A percentile compares a stretch with the other conserved stretches of the same genome.
Conservation (phyloP, 1,140 invertebrate genomes). For the Conus betulinus region DNA sequence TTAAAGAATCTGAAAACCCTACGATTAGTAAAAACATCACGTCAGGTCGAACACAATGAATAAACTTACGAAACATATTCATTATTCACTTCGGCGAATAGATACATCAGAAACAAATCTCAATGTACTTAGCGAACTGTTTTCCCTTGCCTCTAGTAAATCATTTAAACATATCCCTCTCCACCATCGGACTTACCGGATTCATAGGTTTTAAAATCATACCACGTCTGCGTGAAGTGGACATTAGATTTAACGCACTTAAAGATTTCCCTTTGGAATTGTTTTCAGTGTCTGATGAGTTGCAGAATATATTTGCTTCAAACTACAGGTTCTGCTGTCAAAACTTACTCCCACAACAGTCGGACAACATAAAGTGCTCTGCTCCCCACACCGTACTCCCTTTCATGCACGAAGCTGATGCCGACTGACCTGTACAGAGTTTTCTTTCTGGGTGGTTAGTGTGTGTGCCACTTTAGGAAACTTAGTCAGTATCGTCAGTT, state of each 20-base stretch:
- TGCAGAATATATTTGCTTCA: slow-evolving; percentile 9
- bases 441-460: not conserved
- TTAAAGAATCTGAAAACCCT: slow-evolving; percentile 22
- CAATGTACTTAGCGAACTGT: not conserved
- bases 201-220: no score
- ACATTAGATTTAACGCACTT: no score
- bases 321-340: no score
- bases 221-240: no score
- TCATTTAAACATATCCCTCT: not conserved
- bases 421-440: no score
- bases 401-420: slow-evolving; percentile 52
- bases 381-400: not conserved
- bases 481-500: slow-evolving; percentile 22
- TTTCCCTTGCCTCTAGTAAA: slow-evolving; percentile 9
- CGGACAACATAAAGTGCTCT: not conserved
- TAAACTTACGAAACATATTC: not conserved
- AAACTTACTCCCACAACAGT: slow-evolving; percentile 23
- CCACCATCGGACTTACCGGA: no score
- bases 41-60: not conserved
- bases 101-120: not conserved
- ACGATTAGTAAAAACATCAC: slow-evolving; percentile 20
- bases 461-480: slow-evolving; percentile 49
- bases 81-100: not conserved
- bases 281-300: not conserved
- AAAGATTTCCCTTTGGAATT: no score